Base-by-base conservation (phyloP, 2,113 vertebrate species). In the Tapirus terrestris region DNA sequence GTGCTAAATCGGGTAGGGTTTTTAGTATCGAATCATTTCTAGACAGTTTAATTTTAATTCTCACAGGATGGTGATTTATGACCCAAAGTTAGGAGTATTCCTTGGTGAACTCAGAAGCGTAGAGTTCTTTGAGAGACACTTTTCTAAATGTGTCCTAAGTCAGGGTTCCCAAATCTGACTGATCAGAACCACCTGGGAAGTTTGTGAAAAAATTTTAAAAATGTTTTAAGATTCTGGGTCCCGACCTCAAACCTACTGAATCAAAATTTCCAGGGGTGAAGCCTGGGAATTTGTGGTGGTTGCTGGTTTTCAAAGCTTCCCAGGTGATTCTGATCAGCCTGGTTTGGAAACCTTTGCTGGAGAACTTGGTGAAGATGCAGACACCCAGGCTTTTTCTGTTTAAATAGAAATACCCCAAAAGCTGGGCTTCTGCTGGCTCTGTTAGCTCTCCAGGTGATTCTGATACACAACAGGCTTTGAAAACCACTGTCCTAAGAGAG, bases 61-160 rank as follows among this genome's bases (percentile, higher is more conserved):
- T 96, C 48, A 65, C 45, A 58, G 60, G 9, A 63, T 96, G 43
- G n/a, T 93, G 92, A 96, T 92, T 86, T 97, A 91, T 81, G 96
- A 73, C 39, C 72, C 51, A 79, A 77, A 45, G 39, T 76, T 93
- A 39, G 51, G 9, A 91, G 79, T 84, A 85, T 48, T 96, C 73
- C 73, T 73, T 68, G 31, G 20, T 61, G 33, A 93, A 61, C 81
- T 61, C 65, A 67, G 81, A 67, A 76, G 25, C 58, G 48, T 91
- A 21, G 81, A 76, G 61, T 87, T 81, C 76, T 92, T 53, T 51
- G 60, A 63, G 80, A 94, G 63, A 77, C 18, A 51, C 5, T 79
- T 43, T n/a, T 12, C 72, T 89, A 76, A 81, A 20, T 73, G 18
- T 79, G 16, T 87, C 56, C 48, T 61, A 51, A 86, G 51, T 83